Evolutionary conservation across 2,113 vertebrate species (phyloP), one percentile per base, ranked within the genome.

Genomic region (Oryzias curvinotus): DNA sequence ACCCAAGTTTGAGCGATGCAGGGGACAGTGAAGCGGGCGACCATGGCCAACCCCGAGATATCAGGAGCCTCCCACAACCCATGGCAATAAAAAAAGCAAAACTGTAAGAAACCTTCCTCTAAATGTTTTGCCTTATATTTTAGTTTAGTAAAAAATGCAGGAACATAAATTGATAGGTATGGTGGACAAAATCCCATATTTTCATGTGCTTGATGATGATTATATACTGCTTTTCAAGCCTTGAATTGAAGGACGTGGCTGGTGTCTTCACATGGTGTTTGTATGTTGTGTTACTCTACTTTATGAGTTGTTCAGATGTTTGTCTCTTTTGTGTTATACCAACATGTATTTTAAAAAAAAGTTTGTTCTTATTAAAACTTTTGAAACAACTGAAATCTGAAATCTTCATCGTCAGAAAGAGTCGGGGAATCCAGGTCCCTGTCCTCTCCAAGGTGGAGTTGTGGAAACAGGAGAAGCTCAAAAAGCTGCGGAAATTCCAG

Each of bases 31-130:
- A 77, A 2, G 75, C 47, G 28, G 73, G 17, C 5, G 13, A 57
- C 13, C n/a, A 44, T 4, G 65, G 42, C 5, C 14, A n/a, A 0
- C 28, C 52, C 4, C 72, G 2, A 48, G 86, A 90, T 17, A 52
- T 90, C 43, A 75, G 62, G 47, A 70, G 58, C 48, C 61, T 68
- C 5, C 76, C 88, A 1, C 52, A 88, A 65, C 83, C 80, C 49
- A 89, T 93, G 89, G 43, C 42, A 3, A 71, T 87, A 26, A 93
- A 88, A 63, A 90, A 57, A 84, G 82, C 88, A 15, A 65, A 88
- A 36, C 14, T 90, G 92, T 92, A 84, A 5, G 58, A 71, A 75
- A 61, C 1, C n/a, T n/a, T 5, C 8, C 6, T 46, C 44, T 46
- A 17, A 46, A 46, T 17, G 4, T 46, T 47, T 47, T 47, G 5